Percentiles rank a stretch among this genome's conserved stretches.
phyloP scores from a whole-genome alignment of 2,888 invertebrate genomes.

The Dynastes hyllus region DNA sequence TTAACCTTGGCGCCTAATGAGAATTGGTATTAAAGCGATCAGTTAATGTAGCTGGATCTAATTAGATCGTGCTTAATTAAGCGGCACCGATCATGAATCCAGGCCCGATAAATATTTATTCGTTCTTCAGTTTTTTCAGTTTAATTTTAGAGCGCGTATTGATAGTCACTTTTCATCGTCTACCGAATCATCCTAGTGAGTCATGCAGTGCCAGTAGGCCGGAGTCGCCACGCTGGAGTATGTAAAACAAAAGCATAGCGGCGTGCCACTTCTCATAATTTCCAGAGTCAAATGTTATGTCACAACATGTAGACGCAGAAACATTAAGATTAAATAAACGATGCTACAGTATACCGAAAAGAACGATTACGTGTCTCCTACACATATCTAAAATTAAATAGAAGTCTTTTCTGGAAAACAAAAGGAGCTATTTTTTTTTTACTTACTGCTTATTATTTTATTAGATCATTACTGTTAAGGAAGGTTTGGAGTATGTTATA shows the following conservation, averaged over 20 bases:
- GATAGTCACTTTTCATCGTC: constrained; percentile 11
- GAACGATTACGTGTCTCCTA: too few species aligned
- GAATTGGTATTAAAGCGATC: not conserved
- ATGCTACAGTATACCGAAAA: not conserved
- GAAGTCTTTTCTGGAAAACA: too few species aligned
- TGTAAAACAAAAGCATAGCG: not conserved
- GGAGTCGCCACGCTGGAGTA: not conserved
- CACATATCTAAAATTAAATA: too few species aligned
- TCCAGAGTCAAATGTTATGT: constrained; percentile 10
- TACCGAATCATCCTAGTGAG: constrained; percentile 21
- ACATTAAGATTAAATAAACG: not conserved
- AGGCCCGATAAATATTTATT: constrained; percentile 9
- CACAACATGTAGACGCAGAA: not conserved
- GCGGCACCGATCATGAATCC: not conserved
- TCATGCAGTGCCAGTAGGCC: constrained; percentile 3
- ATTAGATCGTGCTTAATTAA: not conserved
- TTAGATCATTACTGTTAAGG: not conserved
- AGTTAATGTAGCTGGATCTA: not conserved
- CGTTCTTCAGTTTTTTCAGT: constrained; percentile 4
- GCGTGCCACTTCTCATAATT: constrained; percentile 9
- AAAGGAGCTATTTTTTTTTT: too few species aligned
- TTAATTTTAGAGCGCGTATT: constrained; percentile 11
- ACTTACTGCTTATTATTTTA: not conserved
- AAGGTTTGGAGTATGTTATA: too few species aligned
- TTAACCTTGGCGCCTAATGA: too few species aligned